Base-by-base conservation (phyloP, 2,888 invertebrate species). In the Rhaphigaster nebulosa region DNA sequence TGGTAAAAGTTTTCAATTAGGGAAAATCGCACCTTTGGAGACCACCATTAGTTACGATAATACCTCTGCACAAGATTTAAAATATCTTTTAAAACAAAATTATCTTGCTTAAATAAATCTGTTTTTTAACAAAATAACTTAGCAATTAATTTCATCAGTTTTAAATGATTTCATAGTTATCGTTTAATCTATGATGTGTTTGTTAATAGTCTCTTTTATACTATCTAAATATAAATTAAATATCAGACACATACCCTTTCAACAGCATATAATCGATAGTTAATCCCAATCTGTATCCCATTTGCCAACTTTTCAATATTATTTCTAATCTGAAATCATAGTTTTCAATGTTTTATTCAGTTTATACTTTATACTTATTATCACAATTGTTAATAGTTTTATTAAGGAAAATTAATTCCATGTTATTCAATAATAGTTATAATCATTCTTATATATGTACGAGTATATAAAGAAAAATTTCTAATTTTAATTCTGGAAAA, bases 201-300 rank as follows among this genome's bases (percentile, higher is more conserved):
- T 45, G 6, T 45, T 45, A 45, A 45, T 45, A 45, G 45, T 10
- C 4, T 10, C 45, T 10, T 4, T 6, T 45, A 10, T 10, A 45
- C 45, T 45, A 45, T 45, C 45, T 45, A 45, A 6, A 45, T 10
- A 6, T 10, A 45, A 45, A 45, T 45, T 45, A 45, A 45, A 45
- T 45, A 10, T 45, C 10, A 52, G 52, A 12, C 12, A 93, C 94
- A 94, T 94, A 96, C 96, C 95, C 96, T 96, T 93, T 97, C 96
- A 52, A 96, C 94, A 45, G 96, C 95, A 93, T 96, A 96, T 84
- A 97, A 94, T 93, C 97, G 95, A 94, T 98, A 98, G 94, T 97
- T 97, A 92, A 96, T 96, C 92, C 97, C 97, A 92, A 96, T 95
- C 93, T 96, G 96, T 92, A 97, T 96, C 29, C 96, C 96, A 93